Evolutionary conservation across 1,140 invertebrate species (phyloP).

Genomic region (Drosophila sechellia): DNA sequence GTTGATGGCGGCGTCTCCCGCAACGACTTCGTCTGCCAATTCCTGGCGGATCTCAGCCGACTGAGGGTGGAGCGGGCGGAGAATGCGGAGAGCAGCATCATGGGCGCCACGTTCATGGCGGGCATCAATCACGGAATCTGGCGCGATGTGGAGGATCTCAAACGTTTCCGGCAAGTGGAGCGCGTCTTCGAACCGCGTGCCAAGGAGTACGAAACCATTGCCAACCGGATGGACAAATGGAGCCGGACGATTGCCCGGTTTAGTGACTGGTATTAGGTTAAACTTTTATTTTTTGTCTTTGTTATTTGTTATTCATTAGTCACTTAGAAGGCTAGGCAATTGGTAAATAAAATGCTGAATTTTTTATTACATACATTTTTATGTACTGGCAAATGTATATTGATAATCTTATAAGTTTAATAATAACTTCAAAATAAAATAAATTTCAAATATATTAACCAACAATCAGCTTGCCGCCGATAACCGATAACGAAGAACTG

Average conservation of each 20-base stretch:
- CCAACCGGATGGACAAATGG: slow-evolving; percentile 87
- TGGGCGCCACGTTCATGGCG: slow-evolving; percentile 92
- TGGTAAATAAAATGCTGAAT: background rate
- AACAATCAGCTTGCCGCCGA: background rate
- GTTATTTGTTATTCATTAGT: slow-evolving; percentile 49
- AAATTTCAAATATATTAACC: too few relatives aligned
- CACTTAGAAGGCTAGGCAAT: slow-evolving; percentile 38
- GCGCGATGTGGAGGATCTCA: slow-evolving; percentile 89
- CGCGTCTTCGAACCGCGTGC: slow-evolving; percentile 87
- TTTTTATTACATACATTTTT: background rate
- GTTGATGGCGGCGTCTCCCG: slow-evolving; percentile 96
- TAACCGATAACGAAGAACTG: background rate
- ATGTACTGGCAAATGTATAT: too few relatives aligned
- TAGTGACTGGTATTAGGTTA: slow-evolving; percentile 87
- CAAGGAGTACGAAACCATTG: slow-evolving; percentile 84
- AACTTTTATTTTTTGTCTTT: slow-evolving; percentile 7
- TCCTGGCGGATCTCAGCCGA: slow-evolving; percentile 92
- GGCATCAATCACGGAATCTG: slow-evolving; percentile 93
- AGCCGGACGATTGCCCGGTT: slow-evolving; percentile 89
- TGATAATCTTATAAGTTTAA: too few relatives aligned
- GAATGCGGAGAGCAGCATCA: slow-evolving; percentile 90
- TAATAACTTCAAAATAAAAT: too few relatives aligned
- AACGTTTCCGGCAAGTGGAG: slow-evolving; percentile 86
- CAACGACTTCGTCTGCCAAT: slow-evolving; percentile 95
- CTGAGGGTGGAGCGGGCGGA: slow-evolving; percentile 89